Evolutionary conservation across 2,797 vertebrate genomes (phyloP).

Genomic region (Orientallactaga sibirica): DNA sequence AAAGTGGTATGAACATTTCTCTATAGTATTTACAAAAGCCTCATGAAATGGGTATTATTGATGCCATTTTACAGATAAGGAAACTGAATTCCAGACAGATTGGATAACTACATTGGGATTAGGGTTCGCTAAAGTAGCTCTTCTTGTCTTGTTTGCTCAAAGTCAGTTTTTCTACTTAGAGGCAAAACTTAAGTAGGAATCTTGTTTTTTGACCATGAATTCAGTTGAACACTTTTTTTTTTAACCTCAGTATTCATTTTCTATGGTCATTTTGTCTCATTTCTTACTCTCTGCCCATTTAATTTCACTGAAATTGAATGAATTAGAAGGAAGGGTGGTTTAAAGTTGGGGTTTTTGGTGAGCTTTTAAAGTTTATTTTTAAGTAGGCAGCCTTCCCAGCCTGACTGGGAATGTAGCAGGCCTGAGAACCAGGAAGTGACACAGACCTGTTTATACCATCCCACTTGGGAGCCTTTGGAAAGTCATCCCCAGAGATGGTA

Average conservation of each 20-base stretch:
- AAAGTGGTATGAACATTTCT: slow-evolving; percentile 44
- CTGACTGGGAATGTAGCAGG: slow-evolving; percentile 75
- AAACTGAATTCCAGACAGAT: slow-evolving; percentile 29
- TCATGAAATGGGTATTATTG: background rate
- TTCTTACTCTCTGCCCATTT: slow-evolving; percentile 53
- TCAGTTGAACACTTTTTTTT: slow-evolving; percentile 47
- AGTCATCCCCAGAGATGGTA: slow-evolving; percentile 55
- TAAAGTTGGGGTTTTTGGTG: slow-evolving; percentile 69
- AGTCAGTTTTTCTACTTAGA: slow-evolving; percentile 51
- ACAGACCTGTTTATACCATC: slow-evolving; percentile 83
- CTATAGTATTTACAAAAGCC: slow-evolving; percentile 10
- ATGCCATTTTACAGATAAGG: slow-evolving; percentile 15
- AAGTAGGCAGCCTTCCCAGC: slow-evolving; percentile 82
- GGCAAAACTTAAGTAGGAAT: slow-evolving; percentile 15
- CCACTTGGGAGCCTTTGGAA: slow-evolving; percentile 65
- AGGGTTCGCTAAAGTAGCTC: background rate
- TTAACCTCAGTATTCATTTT: slow-evolving; percentile 64
- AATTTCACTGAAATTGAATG: slow-evolving; percentile 75
- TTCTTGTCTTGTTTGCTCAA: slow-evolving; percentile 41
- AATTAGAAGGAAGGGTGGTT: slow-evolving; percentile 70
- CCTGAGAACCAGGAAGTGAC: slow-evolving; percentile 83
- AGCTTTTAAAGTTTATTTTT: slow-evolving; percentile 83
- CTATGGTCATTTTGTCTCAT: slow-evolving; percentile 67
- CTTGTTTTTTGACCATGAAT: slow-evolving; percentile 51
- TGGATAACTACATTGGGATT: slow-evolving; percentile 26